These are phyloP conservation scores for Actinia equina DNA, from an alignment of 64 coral and sea anemone species.

Conservation along the genomic window DNA sequence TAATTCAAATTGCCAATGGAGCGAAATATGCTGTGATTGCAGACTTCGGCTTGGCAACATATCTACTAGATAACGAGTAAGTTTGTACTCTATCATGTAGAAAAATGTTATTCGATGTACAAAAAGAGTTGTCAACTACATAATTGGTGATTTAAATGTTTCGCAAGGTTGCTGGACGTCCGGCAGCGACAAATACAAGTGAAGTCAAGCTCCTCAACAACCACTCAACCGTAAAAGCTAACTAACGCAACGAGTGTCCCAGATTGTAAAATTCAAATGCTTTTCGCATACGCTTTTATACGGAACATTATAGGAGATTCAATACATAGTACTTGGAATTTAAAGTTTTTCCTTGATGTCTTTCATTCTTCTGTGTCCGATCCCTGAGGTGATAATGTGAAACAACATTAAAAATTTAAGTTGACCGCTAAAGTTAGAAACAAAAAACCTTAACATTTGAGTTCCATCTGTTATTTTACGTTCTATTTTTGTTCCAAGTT, in stretches of 20 bases:
- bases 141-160: not conserved
- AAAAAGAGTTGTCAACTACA: not conserved
- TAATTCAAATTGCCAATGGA: conserved; percentile 61
- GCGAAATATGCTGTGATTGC: conserved; percentile 77
- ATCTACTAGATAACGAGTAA: conserved; percentile 18
- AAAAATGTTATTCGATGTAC: not conserved
- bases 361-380: not conserved
- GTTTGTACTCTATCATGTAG: not conserved
- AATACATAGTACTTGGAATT: not conserved
- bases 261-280: not conserved
- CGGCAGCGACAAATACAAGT: not conserved
- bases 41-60: conserved; percentile 82
- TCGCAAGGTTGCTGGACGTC: not conserved
- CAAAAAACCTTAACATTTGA: not conserved
- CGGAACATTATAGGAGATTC: not conserved
- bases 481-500: not conserved
- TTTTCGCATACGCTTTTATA: not conserved
- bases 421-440: not conserved
- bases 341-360: not conserved
- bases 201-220: not conserved
- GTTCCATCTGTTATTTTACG: not conserved
- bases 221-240: not conserved
- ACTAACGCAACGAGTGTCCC: not conserved
- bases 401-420: not conserved
- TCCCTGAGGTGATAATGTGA: not conserved